Percentiles rank a stretch among this genome's conserved stretches.
Evolutionary conservation across 2,113 vertebrate species (phyloP).

Genomic region (Cryptomyrus ogoouensis): DNA sequence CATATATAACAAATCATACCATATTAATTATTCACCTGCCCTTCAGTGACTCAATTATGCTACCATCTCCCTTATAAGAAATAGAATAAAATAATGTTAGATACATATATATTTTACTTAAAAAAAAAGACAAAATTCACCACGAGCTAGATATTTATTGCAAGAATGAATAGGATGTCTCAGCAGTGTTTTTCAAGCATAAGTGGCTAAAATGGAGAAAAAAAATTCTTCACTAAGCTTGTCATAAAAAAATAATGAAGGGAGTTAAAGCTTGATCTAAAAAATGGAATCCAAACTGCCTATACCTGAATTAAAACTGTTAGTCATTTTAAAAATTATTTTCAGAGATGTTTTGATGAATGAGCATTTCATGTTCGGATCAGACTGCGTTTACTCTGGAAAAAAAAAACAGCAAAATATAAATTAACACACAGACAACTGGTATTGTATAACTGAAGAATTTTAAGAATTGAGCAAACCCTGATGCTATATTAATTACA

Average conservation of each 20-base stretch:
- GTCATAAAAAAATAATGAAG: background rate
- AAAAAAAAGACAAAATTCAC: background rate
- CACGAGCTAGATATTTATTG: background rate
- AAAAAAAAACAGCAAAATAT: slow-evolving; percentile 19
- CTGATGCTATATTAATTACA: background rate
- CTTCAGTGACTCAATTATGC: background rate
- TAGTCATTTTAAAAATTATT: background rate
- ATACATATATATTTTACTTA: background rate
- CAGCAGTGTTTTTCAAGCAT: background rate
- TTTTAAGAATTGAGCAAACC: background rate
- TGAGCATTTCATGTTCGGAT: background rate
- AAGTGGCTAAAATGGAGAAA: background rate
- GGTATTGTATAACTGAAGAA: background rate
- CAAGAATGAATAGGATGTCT: background rate
- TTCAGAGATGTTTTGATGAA: background rate
- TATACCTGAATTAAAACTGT: background rate
- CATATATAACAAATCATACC: background rate
- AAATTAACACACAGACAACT: background rate
- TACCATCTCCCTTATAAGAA: background rate
- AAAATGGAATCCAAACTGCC: background rate
- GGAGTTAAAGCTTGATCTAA: background rate
- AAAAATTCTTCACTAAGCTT: background rate
- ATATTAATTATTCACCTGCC: background rate
- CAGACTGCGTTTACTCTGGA: slow-evolving; percentile 16
- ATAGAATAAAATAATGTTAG: background rate